These are phyloP conservation scores for Forbesichthys papilliferus DNA, from an alignment of 2,113 vertebrate species.

Conservation along the genomic window DNA sequence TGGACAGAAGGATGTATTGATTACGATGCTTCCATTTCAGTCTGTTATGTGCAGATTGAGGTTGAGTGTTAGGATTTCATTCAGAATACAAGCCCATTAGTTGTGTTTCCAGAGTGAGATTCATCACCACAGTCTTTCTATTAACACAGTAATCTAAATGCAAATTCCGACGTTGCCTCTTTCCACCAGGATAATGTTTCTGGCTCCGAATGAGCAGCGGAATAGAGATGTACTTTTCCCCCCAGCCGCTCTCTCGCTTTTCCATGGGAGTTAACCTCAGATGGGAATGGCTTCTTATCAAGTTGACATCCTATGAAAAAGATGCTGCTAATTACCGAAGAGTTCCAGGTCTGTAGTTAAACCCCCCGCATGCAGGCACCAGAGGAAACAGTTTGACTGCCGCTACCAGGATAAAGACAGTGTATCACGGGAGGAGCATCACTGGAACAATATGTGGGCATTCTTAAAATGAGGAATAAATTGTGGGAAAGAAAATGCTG, in stretches of 20 bases:
- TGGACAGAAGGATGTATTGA: slow-evolving; percentile 32
- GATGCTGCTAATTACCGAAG: no score
- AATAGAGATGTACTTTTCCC: slow-evolving; percentile 58
- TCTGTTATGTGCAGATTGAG: slow-evolving; percentile 41
- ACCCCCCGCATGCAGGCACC: no score
- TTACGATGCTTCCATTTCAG: slow-evolving; percentile 33
- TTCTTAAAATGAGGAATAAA: not conserved
- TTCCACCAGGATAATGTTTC: slow-evolving; percentile 58
- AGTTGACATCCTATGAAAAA: not conserved
- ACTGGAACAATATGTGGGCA: slow-evolving; percentile 19
- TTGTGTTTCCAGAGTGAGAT: slow-evolving; percentile 66
- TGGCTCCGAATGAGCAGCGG: slow-evolving; percentile 61
- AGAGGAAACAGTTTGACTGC: no score
- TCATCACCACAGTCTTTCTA: slow-evolving; percentile 73
- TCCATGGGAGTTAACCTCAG: slow-evolving; percentile 13
- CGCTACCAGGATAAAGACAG: no score
- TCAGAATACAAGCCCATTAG: slow-evolving; percentile 72
- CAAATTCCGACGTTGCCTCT: slow-evolving; percentile 76
- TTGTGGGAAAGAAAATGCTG: no score
- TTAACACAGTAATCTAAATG: slow-evolving; percentile 84
- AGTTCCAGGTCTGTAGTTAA: not conserved
- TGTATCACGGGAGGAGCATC: not conserved
- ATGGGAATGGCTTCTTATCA: not conserved
- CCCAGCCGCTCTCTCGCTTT: slow-evolving; percentile 26
- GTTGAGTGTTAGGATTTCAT: slow-evolving; percentile 61